phyloP scores from a whole-genome alignment of 2,888 invertebrate genomes.

The Tridacna gigas region DNA sequence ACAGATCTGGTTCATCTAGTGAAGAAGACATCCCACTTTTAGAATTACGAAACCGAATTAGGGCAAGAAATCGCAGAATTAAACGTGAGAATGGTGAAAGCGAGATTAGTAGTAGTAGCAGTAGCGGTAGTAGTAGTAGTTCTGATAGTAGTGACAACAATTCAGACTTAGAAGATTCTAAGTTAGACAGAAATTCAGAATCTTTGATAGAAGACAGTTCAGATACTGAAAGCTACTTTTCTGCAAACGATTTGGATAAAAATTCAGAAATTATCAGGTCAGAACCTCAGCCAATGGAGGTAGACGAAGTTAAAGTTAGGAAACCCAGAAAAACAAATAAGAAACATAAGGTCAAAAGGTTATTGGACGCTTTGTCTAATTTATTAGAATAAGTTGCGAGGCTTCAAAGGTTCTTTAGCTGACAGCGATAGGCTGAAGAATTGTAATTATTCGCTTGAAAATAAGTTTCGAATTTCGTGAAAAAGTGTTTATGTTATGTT shows the following conservation, averaged over 20 bases:
- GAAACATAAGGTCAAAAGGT: constrained; percentile 1
- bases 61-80: constrained; percentile 13
- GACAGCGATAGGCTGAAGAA: no score
- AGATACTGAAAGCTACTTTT: constrained; percentile 13
- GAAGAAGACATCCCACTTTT: constrained; percentile 20
- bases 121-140: neutral
- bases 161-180: neutral
- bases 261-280: neutral
- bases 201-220: neutral
- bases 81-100: constrained; percentile 5
- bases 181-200: neutral
- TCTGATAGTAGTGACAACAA: neutral
- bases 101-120: constrained; percentile 8
- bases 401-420: neutral
- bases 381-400: constrained; percentile 8
- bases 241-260: neutral
- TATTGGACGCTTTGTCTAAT: neutral
- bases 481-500: neutral
- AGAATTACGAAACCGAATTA: constrained; percentile 10
- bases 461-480: neutral
- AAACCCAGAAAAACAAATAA: neutral
- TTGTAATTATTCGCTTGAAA: no score
- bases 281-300: neutral
- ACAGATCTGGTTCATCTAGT: constrained; percentile 18
- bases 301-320: neutral